Evolutionary conservation across 2,113 vertebrate species (phyloP), one percentile per base, ranked within the genome.

Genomic region (Procavia capensis): DNA sequence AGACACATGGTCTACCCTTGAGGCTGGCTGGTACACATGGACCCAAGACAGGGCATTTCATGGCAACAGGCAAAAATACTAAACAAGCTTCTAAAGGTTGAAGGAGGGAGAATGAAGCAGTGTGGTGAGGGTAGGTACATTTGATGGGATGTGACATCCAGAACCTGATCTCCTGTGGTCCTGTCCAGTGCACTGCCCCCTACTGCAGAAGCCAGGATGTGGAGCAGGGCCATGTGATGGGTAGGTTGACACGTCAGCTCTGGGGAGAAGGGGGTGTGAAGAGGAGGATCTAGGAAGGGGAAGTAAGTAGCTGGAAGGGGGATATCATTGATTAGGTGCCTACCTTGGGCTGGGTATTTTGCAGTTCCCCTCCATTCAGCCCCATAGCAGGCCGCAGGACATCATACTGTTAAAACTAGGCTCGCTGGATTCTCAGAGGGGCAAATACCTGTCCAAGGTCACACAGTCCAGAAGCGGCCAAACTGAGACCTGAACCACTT

Each of bases 121-220:
- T 14, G 24, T 1, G 59, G 41, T 34, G 10, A 25, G 7, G 19
- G 19, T 2, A 27, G 4, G 25, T 7, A 0, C 27, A 0, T 0
- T 10, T 34, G 54, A 9, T 8, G 19, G n/a, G 22, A 31, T 0
- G 25, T 54, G 50, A 54, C 50, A 14, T 54, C 50, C 81, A 64
- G 92, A 79, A 17, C 31, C 81, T 54, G 9, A 2, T n/a, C 8
- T 91, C 59, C 64, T 5, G 24, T 54, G 31, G 25, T 76, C 61
- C 5, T 4, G 1, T 14, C 29, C 43, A 6, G 31, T 9, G 61
- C 24, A 39, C 36, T 39, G n/a, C 14, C 25, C 7, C 25, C 29
- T 2, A 17, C 3, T 0, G 4, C 25, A 81, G 82, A 3, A 9
- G 7, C 20, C 5, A 20, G 57, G 17, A 34, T 25, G 3, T 13